Evolutionary conservation across 2,888 invertebrate species (phyloP).

Genomic region (Scaptomyza polygonia): DNA sequence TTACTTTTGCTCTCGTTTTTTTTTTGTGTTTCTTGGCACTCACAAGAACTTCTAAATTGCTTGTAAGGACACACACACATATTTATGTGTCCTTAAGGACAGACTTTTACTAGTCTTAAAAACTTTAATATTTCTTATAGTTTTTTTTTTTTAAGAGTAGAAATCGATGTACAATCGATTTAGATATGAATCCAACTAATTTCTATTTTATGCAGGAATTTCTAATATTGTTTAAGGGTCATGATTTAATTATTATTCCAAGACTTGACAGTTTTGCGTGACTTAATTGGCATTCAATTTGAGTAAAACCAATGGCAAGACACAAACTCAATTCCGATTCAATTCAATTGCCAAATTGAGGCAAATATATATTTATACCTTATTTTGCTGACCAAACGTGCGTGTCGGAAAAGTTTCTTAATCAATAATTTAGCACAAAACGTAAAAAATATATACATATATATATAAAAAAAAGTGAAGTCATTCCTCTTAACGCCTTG

Average conservation of each 20-base stretch:
- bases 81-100: background rate
- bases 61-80: slow-evolving; percentile 24
- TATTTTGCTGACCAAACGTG: slow-evolving; percentile 45
- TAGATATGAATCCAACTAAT: background rate
- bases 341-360: slow-evolving; percentile 30
- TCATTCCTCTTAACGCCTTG: background rate
- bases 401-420: slow-evolving; percentile 61
- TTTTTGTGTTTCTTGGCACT: slow-evolving; percentile 15
- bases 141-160: background rate
- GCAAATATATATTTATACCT: slow-evolving; percentile 19
- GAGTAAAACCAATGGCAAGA: slow-evolving; percentile 21
- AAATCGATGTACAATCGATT: background rate
- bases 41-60: slow-evolving; percentile 48
- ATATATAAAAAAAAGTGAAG: background rate
- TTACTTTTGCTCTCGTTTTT: slow-evolving; percentile 21
- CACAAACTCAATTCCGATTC: slow-evolving; percentile 46
- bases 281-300: slow-evolving; percentile 50
- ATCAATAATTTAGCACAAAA: slow-evolving; percentile 68
- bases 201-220: background rate
- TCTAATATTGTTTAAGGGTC: slow-evolving; percentile 2
- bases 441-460: slow-evolving; percentile 28
- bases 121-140: slow-evolving; percentile 6
- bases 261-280: slow-evolving; percentile 25
- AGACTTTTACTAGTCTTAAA: background rate
- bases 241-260: slow-evolving; percentile 31